Conservation (phyloP, 2,797 vertebrate species). For the Limnodromus scolopaceus region DNA sequence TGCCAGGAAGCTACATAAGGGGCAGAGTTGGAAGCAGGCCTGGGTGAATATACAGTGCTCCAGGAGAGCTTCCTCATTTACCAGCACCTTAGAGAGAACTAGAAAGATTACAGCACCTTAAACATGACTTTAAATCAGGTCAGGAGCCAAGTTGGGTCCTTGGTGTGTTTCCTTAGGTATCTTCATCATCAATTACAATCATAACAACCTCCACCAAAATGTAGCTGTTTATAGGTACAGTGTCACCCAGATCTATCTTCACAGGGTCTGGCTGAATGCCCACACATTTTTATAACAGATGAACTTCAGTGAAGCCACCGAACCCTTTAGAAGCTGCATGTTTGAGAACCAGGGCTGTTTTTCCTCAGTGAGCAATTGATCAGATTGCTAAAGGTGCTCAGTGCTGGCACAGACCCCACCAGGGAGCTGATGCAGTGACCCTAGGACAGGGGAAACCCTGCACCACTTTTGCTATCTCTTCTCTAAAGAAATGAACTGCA, state of each 20-base stretch:
- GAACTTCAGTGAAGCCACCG: not conserved
- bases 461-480: not conserved
- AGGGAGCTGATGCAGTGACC: not conserved
- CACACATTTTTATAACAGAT: not conserved
- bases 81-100: not conserved
- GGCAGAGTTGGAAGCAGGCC: not conserved
- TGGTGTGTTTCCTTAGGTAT: not conserved
- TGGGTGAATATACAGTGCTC: not conserved
- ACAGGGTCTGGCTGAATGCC: not conserved
- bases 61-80: not conserved
- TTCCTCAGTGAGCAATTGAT: not conserved
- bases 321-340: fast-evolving
- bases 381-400: not conserved
- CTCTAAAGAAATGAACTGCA: not conserved
- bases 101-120: not conserved
- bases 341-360: not conserved
- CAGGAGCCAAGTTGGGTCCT: not conserved
- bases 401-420: not conserved
- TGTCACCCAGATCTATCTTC: not conserved
- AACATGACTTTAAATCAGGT: not conserved
- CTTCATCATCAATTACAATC: not conserved
- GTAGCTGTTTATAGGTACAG: not conserved
- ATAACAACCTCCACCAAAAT: not conserved
- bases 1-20: not conserved
- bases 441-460: not conserved